Evolutionary conservation across 2,888 invertebrate genomes (phyloP).

Genomic region (Drosophila anomalipes): DNA sequence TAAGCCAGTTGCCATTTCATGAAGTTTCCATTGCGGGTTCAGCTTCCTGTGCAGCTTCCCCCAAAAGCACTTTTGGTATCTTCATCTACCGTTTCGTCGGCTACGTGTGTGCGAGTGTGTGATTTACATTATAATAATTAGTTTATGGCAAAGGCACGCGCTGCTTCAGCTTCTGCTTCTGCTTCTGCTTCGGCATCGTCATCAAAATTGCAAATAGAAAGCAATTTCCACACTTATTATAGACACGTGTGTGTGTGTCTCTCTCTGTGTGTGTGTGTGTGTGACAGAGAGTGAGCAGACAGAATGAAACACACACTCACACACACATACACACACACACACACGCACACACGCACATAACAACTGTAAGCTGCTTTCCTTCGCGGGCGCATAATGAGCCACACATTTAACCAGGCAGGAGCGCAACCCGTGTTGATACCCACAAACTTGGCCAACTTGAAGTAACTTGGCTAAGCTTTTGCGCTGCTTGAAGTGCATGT

Average conservation of each 20-base stretch:
- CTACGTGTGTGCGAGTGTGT: slow-evolving; percentile 50
- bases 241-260: slow-evolving; percentile 40
- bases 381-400: slow-evolving; percentile 30
- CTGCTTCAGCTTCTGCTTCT: slow-evolving; percentile 13
- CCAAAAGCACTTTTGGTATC: slow-evolving; percentile 19
- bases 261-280: slow-evolving; percentile 1
- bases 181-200: slow-evolving; percentile 14
- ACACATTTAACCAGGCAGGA: slow-evolving; percentile 21
- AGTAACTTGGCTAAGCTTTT: slow-evolving; percentile 25
- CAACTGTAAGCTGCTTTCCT: slow-evolving; percentile 5
- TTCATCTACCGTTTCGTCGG: slow-evolving; percentile 4
- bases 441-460: slow-evolving; percentile 16
- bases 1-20: slow-evolving; percentile 43
- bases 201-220: slow-evolving; percentile 71
- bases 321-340: no score
- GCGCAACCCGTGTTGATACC: slow-evolving; percentile 1
- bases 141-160: slow-evolving; percentile 56
- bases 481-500: slow-evolving; percentile 35
- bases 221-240: slow-evolving; percentile 66
- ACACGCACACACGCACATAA: not conserved
- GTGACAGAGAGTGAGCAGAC: not conserved
- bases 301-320: not conserved
- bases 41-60: slow-evolving; percentile 27
- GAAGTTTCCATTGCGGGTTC: slow-evolving; percentile 31
- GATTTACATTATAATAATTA: slow-evolving; percentile 70